Evolutionary conservation across 2,113 vertebrate species (phyloP), one percentile per base, ranked within the genome.

Genomic region (Cathartes aura): DNA sequence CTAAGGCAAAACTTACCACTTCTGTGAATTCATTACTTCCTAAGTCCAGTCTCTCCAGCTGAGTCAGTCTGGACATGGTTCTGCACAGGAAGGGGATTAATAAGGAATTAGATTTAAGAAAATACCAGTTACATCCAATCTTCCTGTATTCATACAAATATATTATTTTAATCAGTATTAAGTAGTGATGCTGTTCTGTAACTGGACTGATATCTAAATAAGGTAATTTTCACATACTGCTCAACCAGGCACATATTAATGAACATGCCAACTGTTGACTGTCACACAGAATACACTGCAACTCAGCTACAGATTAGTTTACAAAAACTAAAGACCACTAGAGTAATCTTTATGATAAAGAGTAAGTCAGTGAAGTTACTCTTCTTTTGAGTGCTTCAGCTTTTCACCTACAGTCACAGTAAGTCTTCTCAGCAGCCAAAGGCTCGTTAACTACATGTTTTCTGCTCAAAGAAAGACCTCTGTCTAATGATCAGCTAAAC

Each of bases 11-110:
- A 97, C 98, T 98, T 93, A 99, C 98, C 98, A 99, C 98, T 98
- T 99, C 98, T 98, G 99, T 99, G 98, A 99, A 99, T 98, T 99
- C 99, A 97, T 99, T 99, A 98, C 99, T 99, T 98, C 99, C 99
- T 97, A 99, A 98, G 98, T 99, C 99, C 97, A 99, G 96, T 97
- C 99, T 98, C 97, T 99, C 99, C 98, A 99, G 96, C 98, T 99
- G 99, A 45, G 98, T 99, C 97, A 99, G 98, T 97, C 99, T 99
- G 98, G 99, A 99, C 99, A 99, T 99, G 93, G 99, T 99, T 99
- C 99, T 99, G 97, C 84, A 96, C 7, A 97, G 29, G 38, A 78
- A 96, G 55, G 8, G 11, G 20, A 96, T 91, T 90, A 97, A 97
- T 38, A 90, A 95, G 74, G 36, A 97, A 95, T 97, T 63, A 95